Base-by-base conservation (phyloP, 1,140 invertebrate genomes). In the Sminthurides bifidus region DNA sequence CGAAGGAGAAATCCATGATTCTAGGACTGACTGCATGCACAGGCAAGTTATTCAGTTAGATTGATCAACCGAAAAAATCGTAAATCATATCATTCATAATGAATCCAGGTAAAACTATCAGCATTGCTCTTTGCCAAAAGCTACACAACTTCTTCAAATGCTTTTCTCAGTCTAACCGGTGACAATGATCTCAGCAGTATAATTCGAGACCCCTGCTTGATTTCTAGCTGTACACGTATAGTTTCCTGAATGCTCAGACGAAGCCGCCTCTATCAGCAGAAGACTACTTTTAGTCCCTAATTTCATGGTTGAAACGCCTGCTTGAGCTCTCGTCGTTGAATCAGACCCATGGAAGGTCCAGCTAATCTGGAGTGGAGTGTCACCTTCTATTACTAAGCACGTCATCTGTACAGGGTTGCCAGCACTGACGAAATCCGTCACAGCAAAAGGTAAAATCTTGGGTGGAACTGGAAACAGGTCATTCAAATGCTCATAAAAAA, bases 261-360 rank as follows among this genome's bases (percentile, higher is more conserved):
- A 76, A 17, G 84, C 82, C 58, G 79, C 79, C 65, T 84, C 81
- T 64, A 90, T 86, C 52, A 80, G 83, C 58, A 90, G 72, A 49
- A 83, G 77, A 63, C 82, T 86, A 38, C 80, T 75, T 66, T 72
- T 73, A 40, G 70, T 50, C 30, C 66, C 66, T 23, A 66, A n/a
- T 63, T 72, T 71, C 60, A 69, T 68, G 33, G 72, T 66, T 6
- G 55, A 56, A 29, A 71, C 51, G 63, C 72, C 74, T 37, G 56
- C 54, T 30, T 60, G 59, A 3, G 26, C 54, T 24, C 46, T 40
- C 29, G 37, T 52, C 1, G 48, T 49, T 17, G 38, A 24, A 21
- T 46, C 65, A n/a, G 37, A 24, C 33, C 60, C 60, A 72, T 65
- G 48, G 68, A 67, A 69, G 65, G 56, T 30, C 73, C 57, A 75